Conservation (phyloP, 1,140 invertebrate genomes). For the Helicoverpa armigera region DNA sequence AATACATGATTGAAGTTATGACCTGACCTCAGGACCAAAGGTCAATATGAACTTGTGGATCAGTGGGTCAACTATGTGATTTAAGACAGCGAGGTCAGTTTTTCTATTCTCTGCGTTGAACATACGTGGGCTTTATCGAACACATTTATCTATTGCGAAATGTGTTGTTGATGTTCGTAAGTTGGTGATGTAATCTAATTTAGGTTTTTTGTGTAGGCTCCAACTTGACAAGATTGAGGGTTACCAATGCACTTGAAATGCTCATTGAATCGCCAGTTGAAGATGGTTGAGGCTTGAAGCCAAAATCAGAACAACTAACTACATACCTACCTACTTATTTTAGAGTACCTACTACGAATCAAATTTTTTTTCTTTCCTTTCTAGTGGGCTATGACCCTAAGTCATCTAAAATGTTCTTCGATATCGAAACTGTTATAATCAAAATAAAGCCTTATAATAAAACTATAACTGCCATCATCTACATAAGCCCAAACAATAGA, state of each 20-base stretch:
- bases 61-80: constrained; percentile 22
- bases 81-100: constrained; percentile 13
- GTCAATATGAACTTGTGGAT: neutral
- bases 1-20: constrained; percentile 14
- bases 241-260: neutral
- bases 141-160: constrained; percentile 36
- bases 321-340: too few species aligned
- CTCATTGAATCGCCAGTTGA: too few species aligned
- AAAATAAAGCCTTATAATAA: too few species aligned
- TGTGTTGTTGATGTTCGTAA: constrained; percentile 4
- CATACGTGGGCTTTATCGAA: constrained; percentile 24
- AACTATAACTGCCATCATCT: too few species aligned
- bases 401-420: too few species aligned
- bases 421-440: too few species aligned
- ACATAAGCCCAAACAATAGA: too few species aligned
- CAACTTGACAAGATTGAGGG: neutral
- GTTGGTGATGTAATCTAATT: constrained; percentile 12
- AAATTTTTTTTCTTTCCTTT: too few species aligned
- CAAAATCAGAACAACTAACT: too few species aligned
- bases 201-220: neutral
- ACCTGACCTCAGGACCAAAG: constrained; percentile 8
- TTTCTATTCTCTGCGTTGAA: constrained; percentile 8
- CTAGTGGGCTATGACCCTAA: too few species aligned
- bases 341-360: too few species aligned
- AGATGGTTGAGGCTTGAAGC: too few species aligned